A percentile compares a stretch with the other conserved stretches of the same genome.
phyloP scores from a whole-genome alignment of 2,888 invertebrate genomes.

The Aphodius sticticus region DNA sequence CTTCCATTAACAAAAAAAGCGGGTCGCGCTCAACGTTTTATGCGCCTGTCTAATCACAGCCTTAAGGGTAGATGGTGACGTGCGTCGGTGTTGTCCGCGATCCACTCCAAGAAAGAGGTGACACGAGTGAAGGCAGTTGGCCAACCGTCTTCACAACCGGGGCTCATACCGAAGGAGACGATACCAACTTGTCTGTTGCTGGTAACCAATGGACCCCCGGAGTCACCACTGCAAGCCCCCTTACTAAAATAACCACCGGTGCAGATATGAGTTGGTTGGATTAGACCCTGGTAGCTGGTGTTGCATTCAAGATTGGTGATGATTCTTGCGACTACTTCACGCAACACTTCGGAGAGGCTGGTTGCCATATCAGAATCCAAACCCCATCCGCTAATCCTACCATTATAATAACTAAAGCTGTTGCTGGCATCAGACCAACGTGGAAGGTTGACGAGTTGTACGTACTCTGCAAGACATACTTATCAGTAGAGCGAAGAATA shows the following conservation, averaged over 20 bases:
- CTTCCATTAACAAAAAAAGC: too few species aligned
- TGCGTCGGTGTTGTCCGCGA: conserved; percentile 41
- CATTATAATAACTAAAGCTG: conserved; percentile 56
- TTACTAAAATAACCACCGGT: conserved; percentile 57
- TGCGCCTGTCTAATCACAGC: neutral
- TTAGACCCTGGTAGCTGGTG: conserved; percentile 55
- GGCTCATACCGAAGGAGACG: conserved; percentile 34
- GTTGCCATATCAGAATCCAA: conserved; percentile 50
- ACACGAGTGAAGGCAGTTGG: conserved; percentile 50
- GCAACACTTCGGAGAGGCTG: conserved; percentile 27
- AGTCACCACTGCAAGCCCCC: conserved; percentile 64
- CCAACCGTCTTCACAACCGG: conserved; percentile 50
- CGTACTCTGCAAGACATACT: conserved; percentile 15
- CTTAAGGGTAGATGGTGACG: conserved; percentile 24
- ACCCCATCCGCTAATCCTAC: conserved; percentile 63
- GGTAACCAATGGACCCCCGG: conserved; percentile 52
- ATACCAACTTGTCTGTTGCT: conserved; percentile 31
- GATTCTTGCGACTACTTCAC: conserved; percentile 25
- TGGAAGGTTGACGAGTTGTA: conserved; percentile 36
- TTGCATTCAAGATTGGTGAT: conserved; percentile 54
- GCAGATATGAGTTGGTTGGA: conserved; percentile 62
- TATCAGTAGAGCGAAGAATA: neutral
- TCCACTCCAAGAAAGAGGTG: conserved; percentile 50
- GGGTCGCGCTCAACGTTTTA: too few species aligned
- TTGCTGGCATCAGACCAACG: conserved; percentile 44